Evolutionary conservation across 2,113 vertebrate species (phyloP).

Genomic region (Thalassarche chlororhynchos): DNA sequence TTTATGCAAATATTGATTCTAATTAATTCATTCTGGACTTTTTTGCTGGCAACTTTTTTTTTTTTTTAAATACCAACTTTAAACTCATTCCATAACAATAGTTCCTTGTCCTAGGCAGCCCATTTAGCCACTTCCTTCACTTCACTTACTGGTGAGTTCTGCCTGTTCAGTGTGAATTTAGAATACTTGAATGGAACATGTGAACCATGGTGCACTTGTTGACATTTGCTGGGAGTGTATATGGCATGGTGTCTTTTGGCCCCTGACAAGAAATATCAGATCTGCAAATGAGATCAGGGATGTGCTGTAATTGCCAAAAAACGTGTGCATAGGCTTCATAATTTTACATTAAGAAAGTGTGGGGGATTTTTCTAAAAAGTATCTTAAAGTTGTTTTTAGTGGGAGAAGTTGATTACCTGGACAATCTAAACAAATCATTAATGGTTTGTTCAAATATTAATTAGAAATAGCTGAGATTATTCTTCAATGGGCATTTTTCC

Average conservation of each 20-base stretch:
- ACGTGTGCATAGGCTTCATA: fast-evolving
- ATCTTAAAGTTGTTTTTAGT: not conserved
- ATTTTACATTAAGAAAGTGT: not conserved
- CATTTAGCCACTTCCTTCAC: not conserved
- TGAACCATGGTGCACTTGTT: not conserved
- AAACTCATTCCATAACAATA: not conserved
- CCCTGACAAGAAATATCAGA: not conserved
- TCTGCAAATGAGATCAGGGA: not conserved
- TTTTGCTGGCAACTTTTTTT: not conserved
- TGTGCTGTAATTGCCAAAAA: not conserved
- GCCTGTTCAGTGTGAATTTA: not conserved
- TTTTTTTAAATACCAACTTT: not conserved
- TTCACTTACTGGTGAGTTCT: not conserved
- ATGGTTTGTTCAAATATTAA: not conserved
- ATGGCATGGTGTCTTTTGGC: not conserved
- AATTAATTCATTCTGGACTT: not conserved
- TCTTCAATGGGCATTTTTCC: not conserved
- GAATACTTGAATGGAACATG: not conserved
- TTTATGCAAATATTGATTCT: not conserved
- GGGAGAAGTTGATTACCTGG: not conserved
- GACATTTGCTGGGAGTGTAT: not conserved
- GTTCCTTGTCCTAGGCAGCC: not conserved
- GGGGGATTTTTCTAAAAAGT: not conserved
- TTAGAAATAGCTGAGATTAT: not conserved
- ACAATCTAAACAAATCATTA: not conserved